Conservation (phyloP, 2,888 invertebrate species). For the Pammene fasciana region DNA sequence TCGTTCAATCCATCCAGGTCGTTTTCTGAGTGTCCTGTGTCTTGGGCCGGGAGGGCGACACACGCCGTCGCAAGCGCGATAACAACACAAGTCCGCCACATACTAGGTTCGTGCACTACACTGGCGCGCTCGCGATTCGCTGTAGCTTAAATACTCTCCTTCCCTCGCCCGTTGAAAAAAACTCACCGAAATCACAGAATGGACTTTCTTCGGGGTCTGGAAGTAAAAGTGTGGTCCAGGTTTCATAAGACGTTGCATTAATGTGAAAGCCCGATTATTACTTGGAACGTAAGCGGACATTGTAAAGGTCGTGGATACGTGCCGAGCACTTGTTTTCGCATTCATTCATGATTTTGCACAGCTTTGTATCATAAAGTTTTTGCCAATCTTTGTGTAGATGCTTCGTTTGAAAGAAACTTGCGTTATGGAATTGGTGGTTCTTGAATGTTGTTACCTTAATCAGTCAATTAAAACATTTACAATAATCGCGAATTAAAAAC, state of each 20-base stretch:
- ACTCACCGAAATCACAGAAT: conserved; percentile 64
- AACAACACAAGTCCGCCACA: conserved; percentile 71
- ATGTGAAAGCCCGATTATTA: conserved; percentile 62
- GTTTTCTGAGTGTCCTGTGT: conserved; percentile 87
- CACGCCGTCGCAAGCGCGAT: conserved; percentile 78
- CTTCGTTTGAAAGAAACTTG: too few species aligned
- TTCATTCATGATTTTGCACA: conserved; percentile 34
- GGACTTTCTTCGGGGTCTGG: conserved; percentile 75
- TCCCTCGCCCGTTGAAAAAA: conserved; percentile 66
- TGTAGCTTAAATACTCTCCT: conserved; percentile 71
- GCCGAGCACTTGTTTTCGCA: conserved; percentile 30
- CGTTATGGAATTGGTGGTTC: too few species aligned
- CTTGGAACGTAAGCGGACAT: conserved; percentile 53
- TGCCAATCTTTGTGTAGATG: neutral
- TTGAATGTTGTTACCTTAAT: too few species aligned
- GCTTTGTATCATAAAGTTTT: neutral
- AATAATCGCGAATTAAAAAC: too few species aligned
- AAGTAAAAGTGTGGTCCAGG: conserved; percentile 79
- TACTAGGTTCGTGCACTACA: conserved; percentile 64
- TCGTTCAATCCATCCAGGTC: conserved; percentile 91
- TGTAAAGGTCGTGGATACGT: conserved; percentile 64
- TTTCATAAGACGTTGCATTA: conserved; percentile 67
- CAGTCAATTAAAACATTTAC: too few species aligned
- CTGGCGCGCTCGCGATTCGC: conserved; percentile 66
- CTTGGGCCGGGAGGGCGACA: conserved; percentile 87